Conservation (phyloP, 2,888 invertebrate species). For the Dasysyrphus albostriatus region DNA sequence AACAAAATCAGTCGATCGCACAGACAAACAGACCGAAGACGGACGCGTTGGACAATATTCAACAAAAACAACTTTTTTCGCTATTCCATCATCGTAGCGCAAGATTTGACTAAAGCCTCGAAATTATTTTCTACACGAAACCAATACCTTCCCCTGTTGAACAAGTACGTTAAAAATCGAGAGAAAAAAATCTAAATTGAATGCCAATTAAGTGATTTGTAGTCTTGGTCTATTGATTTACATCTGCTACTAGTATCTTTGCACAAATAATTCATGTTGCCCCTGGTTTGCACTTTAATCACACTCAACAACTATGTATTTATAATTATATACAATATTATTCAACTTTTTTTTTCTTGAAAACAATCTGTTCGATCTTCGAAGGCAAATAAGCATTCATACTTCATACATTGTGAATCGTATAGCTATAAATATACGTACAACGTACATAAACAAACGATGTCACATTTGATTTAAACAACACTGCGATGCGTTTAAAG, state of each 20-base stretch:
- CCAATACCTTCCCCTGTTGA: too few species aligned
- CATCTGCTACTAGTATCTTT: constrained; percentile 23
- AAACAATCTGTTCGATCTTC: not conserved
- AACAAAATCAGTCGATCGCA: too few species aligned
- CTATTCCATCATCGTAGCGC: too few species aligned
- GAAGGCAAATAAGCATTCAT: not conserved
- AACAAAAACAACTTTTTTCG: too few species aligned
- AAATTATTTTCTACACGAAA: too few species aligned
- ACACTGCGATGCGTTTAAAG: constrained; percentile 14
- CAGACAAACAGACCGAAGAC: too few species aligned
- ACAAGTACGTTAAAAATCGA: not conserved
- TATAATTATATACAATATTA: not conserved
- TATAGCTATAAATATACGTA: not conserved
- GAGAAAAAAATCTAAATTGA: constrained; percentile 41
- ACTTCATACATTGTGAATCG: not conserved
- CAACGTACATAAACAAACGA: not conserved
- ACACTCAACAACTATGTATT: not conserved
- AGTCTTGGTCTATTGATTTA: constrained; percentile 43
- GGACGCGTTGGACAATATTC: too few species aligned
- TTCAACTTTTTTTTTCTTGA: not conserved
- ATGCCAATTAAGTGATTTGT: constrained; percentile 66
- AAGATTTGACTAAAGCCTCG: too few species aligned
- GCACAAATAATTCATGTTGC: constrained; percentile 8
- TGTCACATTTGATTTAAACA: constrained; percentile 16
- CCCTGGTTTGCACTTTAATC: constrained; percentile 25